Conservation (phyloP, 2,113 vertebrate genomes). For the Rattus norvegicus region GRCr8 NC_086031.1:22728501-22729000, state of each 20-base stretch:
- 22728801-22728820: not conserved
- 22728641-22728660: not conserved
- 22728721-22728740: not conserved
- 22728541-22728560: conserved; percentile 73
- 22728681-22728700: not conserved
- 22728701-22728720: not conserved
- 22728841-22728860: too few species aligned
- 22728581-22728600: conserved; percentile 53
- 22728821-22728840: not conserved
- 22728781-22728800: not conserved
- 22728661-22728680: not conserved
- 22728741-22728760: not conserved
- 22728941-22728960: not conserved
- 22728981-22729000: not conserved
- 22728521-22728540: conserved; percentile 60
- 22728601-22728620: not conserved
- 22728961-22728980: not conserved
- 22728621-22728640: conserved; percentile 22
- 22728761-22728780: not conserved
- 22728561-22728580: conserved; percentile 49
- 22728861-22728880: too few species aligned
- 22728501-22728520: conserved; percentile 44
- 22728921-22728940: not conserved
- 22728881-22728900: not conserved
- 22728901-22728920: conserved; percentile 17